Percentiles rank a stretch among this genome's conserved stretches.
Conservation (phyloP, 2,797 vertebrate species). For the Chiroxiphia lanceolata region DNA sequence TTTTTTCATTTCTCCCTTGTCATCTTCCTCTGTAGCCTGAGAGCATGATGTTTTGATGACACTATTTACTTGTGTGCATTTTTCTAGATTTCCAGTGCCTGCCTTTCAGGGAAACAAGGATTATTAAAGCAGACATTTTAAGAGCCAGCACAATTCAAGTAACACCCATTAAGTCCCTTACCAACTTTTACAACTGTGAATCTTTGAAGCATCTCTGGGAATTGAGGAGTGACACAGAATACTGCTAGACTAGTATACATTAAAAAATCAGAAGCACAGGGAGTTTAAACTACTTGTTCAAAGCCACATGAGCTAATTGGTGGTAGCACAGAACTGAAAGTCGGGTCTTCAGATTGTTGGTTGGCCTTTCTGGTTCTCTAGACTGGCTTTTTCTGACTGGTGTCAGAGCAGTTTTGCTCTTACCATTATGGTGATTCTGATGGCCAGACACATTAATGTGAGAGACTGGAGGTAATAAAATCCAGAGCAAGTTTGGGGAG, state of each 20-base stretch:
- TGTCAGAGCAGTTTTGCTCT: neutral
- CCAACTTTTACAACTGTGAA: neutral
- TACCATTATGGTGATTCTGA: neutral
- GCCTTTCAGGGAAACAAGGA: neutral
- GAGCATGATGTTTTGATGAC: neutral
- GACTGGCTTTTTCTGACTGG: neutral
- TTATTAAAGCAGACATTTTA: slow-evolving; percentile 26
- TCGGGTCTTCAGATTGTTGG: neutral
- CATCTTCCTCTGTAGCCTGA: neutral
- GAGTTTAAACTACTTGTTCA: neutral
- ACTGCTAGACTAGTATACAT: neutral
- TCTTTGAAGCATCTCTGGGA: neutral
- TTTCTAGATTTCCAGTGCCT: neutral
- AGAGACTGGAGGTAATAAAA: neutral
- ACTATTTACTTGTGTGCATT: neutral
- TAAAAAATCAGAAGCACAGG: neutral
- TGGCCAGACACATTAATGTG: neutral
- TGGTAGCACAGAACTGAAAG: neutral
- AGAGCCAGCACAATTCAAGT: neutral
- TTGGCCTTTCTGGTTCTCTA: neutral
- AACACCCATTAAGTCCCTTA: neutral
- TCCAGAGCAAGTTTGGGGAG: neutral
- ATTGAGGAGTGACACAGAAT: neutral
- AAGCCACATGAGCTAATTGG: neutral
- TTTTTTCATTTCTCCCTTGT: neutral